phyloP scores from a whole-genome alignment of 2,113 vertebrate genomes.

The Cranoglanis bouderius region DNA sequence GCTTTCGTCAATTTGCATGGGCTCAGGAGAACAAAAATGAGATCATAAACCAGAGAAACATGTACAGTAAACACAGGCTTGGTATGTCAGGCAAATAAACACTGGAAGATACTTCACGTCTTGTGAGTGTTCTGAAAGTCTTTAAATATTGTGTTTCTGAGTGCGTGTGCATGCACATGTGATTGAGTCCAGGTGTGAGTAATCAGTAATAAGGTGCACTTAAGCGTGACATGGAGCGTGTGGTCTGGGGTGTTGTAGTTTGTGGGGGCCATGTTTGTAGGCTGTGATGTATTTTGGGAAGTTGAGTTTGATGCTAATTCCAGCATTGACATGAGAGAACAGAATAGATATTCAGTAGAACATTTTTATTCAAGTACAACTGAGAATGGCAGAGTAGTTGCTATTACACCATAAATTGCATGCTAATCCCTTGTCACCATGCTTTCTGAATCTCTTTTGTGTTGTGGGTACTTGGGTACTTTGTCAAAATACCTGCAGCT shows the following conservation, averaged over 20 bases:
- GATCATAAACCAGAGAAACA: neutral
- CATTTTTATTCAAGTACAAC: neutral
- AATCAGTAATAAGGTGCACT: neutral
- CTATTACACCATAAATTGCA: neutral
- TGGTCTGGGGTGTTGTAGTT: neutral
- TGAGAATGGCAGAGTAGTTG: neutral
- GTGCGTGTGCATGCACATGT: neutral
- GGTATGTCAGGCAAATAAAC: neutral
- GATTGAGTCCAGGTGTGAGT: neutral
- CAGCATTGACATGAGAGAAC: neutral
- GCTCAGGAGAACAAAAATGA: no score
- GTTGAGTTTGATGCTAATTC: neutral
- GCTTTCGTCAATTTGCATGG: no score
- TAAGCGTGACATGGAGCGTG: neutral
- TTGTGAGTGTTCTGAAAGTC: neutral
- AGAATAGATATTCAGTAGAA: neutral
- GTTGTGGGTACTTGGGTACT: neutral
- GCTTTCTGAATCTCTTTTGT: neutral
- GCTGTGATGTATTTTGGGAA: neutral
- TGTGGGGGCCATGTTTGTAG: neutral
- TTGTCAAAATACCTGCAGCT: neutral
- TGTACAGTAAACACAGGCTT: neutral
- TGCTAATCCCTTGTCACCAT: neutral
- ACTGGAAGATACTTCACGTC: neutral
- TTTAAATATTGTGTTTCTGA: neutral